phyloP scores from a whole-genome alignment of 2,888 invertebrate species.

The Pollenia angustigena region DNA sequence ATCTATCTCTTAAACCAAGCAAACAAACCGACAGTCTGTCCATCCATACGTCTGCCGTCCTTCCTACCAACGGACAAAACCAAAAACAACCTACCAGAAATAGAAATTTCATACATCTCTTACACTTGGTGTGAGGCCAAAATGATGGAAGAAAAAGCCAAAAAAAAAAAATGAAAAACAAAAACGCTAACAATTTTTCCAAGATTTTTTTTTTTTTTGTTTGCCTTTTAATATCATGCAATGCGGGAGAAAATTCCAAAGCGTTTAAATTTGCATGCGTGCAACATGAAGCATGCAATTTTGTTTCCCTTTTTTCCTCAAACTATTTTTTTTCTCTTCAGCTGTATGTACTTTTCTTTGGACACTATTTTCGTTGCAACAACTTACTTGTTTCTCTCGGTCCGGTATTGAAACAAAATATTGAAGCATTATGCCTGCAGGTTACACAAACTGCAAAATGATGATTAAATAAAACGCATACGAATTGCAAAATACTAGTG shows the following conservation, averaged over 20 bases:
- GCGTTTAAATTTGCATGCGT: constrained; percentile 75
- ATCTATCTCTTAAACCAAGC: constrained; percentile 36
- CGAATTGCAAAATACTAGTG: background rate
- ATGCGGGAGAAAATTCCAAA: constrained; percentile 75
- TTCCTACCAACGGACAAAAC: constrained; percentile 20
- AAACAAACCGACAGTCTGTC: constrained; percentile 31
- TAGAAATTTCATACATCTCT: constrained; percentile 47
- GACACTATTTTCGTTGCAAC: constrained; percentile 25
- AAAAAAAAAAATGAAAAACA: constrained; percentile 14
- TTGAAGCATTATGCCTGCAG: constrained; percentile 65
- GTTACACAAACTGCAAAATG: constrained; percentile 40
- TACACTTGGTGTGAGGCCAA: constrained; percentile 68
- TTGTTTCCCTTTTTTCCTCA: constrained; percentile 51
- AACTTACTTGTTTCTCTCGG: constrained; percentile 17
- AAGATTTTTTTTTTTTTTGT: constrained; percentile 40
- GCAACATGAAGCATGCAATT: constrained; percentile 73
- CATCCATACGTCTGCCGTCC: background rate
- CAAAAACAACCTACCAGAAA: constrained; percentile 28
- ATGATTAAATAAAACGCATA: constrained; percentile 49
- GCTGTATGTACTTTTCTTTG: constrained; percentile 34
- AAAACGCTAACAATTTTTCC: constrained; percentile 56
- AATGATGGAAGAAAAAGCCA: constrained; percentile 38
- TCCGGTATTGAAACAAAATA: constrained; percentile 37
- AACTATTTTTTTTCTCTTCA: constrained; percentile 20
- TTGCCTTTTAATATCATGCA: constrained; percentile 70